Percentiles rank a stretch among this genome's conserved stretches.
phyloP scores from a whole-genome alignment of 2,888 invertebrate genomes.

The Pachliopta kotzebuea region DNA sequence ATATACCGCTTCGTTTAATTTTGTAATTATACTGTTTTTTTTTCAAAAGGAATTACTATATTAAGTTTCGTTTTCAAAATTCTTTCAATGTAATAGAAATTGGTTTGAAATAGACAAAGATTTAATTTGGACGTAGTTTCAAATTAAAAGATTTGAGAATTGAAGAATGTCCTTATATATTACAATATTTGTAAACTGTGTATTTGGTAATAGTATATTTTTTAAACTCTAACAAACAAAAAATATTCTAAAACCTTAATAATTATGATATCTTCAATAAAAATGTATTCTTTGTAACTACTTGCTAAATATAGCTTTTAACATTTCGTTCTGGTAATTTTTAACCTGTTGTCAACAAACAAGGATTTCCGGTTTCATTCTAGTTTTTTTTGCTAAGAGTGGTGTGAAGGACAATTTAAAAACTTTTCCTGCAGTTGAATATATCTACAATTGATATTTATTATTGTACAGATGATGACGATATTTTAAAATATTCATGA shows the following conservation, averaged over 20 bases:
- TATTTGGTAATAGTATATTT: too few relatives aligned
- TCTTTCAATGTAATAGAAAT: not conserved
- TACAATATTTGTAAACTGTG: too few relatives aligned
- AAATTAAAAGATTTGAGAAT: too few relatives aligned
- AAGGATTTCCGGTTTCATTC: constrained; percentile 1
- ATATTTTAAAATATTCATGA: not conserved
- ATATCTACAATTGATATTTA: not conserved
- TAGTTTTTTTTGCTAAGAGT: not conserved
- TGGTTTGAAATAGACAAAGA: too few relatives aligned
- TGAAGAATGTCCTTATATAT: too few relatives aligned
- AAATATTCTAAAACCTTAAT: not conserved
- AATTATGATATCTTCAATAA: not conserved
- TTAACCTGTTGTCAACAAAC: not conserved
- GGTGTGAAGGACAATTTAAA: not conserved
- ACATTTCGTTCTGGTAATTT: not conserved
- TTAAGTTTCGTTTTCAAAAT: constrained; percentile 2
- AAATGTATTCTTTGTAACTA: not conserved
- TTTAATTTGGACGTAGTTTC: too few relatives aligned
- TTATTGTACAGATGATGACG: not conserved
- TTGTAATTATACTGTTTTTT: constrained; percentile 13
- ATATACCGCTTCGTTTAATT: constrained; percentile 14
- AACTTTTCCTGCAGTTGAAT: constrained; percentile 2
- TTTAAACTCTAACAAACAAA: too few relatives aligned
- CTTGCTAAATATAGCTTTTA: not conserved
- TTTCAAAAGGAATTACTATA: constrained; percentile 12